These are phyloP conservation scores for Allacma fusca DNA, from an alignment of 2,888 invertebrate species.

Conservation along the genomic window DNA sequence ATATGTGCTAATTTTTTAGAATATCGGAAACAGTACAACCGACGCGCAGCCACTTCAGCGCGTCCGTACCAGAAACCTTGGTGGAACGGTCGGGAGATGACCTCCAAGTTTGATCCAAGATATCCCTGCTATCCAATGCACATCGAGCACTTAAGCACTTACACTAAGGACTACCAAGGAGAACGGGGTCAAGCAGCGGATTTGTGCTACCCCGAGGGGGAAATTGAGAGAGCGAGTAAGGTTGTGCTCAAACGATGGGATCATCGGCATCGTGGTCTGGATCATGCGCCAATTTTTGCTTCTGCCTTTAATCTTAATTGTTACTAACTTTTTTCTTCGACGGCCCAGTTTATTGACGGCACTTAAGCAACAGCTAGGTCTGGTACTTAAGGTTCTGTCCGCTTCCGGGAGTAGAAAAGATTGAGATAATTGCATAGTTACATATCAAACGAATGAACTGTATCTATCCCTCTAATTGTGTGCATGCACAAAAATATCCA, in stretches of 20 bases:
- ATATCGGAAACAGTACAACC: conserved; percentile 18
- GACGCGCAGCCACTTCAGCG: background rate
- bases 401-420: too few relatives aligned
- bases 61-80: conserved; percentile 16
- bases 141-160: background rate
- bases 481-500: too few relatives aligned
- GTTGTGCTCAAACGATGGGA: conserved; percentile 26
- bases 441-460: too few relatives aligned
- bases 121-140: conserved; percentile 16
- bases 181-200: background rate
- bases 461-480: too few relatives aligned
- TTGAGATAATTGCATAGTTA: too few relatives aligned
- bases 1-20: conserved; percentile 14
- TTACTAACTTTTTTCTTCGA: too few relatives aligned
- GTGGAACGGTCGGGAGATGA: conserved; percentile 34
- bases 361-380: too few relatives aligned
- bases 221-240: conserved; percentile 24
- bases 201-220: conserved; percentile 27
- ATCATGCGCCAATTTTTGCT: conserved; percentile 18
- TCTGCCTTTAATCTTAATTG: conserved; percentile 5
- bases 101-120: conserved; percentile 29
- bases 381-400: too few relatives aligned
- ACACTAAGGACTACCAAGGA: conserved; percentile 29
- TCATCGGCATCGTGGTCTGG: background rate
- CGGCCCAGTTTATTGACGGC: too few relatives aligned